phyloP scores from a whole-genome alignment of 2,888 invertebrate genomes.

The Calliscelio sp. region DNA sequence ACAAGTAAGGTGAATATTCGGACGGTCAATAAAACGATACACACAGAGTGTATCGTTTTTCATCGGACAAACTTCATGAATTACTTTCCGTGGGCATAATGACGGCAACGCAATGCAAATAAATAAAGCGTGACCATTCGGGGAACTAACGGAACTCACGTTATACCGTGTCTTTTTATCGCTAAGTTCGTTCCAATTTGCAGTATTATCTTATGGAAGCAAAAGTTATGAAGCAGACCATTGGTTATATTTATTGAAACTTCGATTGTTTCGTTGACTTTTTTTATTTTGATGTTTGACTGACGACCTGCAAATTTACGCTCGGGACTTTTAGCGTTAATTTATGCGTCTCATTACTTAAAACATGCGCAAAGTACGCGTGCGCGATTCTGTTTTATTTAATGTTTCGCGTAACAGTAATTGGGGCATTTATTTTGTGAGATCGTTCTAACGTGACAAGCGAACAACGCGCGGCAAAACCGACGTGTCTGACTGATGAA shows the following conservation, averaged over 20 bases:
- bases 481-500: constrained; percentile 9
- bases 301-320: background rate
- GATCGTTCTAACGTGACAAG: background rate
- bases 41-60: constrained; percentile 30
- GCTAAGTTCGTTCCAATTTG: no score
- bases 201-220: no score
- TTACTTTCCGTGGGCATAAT: constrained; percentile 49
- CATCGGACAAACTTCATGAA: constrained; percentile 27
- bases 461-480: constrained; percentile 16
- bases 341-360: constrained; percentile 21
- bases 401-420: constrained; percentile 11
- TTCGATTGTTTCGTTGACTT: no score
- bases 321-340: background rate
- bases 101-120: constrained; percentile 31
- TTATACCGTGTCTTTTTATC: background rate
- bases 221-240: no score
- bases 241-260: no score
- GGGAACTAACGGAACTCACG: constrained; percentile 44
- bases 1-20: constrained; percentile 51
- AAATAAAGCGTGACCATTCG: background rate
- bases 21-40: constrained; percentile 39
- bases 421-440: constrained; percentile 27
- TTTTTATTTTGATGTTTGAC: no score
- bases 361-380: background rate
- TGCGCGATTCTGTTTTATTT: constrained; percentile 42